These are phyloP conservation scores for Cataglyphis hispanica DNA, from an alignment of 1,140 invertebrate species.

Conservation along the genomic window DNA sequence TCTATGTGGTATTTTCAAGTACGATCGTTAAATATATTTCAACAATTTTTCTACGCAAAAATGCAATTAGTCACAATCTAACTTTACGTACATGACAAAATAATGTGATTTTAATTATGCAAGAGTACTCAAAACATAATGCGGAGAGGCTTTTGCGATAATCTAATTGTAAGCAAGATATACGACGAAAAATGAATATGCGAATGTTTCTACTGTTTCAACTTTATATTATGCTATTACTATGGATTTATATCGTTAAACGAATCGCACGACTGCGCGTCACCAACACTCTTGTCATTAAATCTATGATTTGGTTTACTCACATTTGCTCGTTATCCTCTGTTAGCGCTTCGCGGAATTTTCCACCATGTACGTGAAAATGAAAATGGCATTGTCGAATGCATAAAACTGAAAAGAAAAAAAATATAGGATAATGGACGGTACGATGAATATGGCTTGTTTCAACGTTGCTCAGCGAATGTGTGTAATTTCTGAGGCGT, in stretches of 20 bases:
- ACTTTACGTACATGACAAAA: not conserved
- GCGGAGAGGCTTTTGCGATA: not conserved
- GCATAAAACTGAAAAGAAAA: slow-evolving; percentile 24
- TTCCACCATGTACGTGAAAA: not conserved
- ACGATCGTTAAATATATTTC: slow-evolving; percentile 37
- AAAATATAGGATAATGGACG: slow-evolving; percentile 18
- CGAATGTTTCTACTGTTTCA: not conserved
- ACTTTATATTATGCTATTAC: not conserved
- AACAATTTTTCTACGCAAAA: not conserved
- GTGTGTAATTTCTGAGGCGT: slow-evolving; percentile 31
- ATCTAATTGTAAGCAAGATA: not conserved
- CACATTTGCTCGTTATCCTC: slow-evolving; percentile 55
- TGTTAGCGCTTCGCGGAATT: slow-evolving; percentile 41
- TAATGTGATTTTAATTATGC: slow-evolving; percentile 21
- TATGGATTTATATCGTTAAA: slow-evolving; percentile 30
- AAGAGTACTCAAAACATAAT: not conserved
- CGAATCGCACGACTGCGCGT: slow-evolving; percentile 28
- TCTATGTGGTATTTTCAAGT: not conserved
- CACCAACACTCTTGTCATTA: slow-evolving; percentile 48
- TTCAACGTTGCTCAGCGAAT: not conserved
- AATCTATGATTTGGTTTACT: slow-evolving; percentile 49
- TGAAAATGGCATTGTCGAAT: slow-evolving; percentile 44
- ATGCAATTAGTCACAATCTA: slow-evolving; percentile 5
- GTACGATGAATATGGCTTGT: slow-evolving; percentile 43
- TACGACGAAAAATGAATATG: not conserved